A percentile compares a stretch with the other conserved stretches of the same genome.
These are phyloP conservation scores for Caenorhabditis latens DNA, from an alignment of 1,140 invertebrate genomes.

Conservation along the genomic window DNA sequence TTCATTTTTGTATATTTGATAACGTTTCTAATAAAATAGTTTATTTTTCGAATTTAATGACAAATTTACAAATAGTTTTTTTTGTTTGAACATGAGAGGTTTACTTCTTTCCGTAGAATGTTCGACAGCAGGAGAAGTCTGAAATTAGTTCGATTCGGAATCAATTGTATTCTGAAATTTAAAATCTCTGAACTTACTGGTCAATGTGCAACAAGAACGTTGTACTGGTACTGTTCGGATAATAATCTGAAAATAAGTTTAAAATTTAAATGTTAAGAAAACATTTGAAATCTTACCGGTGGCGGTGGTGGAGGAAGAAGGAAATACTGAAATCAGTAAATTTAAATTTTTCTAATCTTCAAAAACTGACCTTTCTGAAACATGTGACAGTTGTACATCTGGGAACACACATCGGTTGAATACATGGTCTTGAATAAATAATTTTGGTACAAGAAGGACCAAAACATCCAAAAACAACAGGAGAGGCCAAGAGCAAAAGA, in stretches of 20 bases:
- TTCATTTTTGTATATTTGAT: background rate
- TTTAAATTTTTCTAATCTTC: background rate
- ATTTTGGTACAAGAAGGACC: conserved; percentile 22
- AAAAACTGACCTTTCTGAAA: background rate
- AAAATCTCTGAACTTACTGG: background rate
- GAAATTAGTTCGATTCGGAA: background rate
- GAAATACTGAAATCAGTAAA: conserved; percentile 21
- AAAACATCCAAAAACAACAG: conserved; percentile 5
- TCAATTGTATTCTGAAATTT: background rate
- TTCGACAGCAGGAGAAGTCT: conserved; percentile 30
- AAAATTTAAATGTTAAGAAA: background rate
- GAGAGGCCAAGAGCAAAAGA: background rate
- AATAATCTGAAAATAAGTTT: background rate
- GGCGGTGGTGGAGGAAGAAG: conserved; percentile 14
- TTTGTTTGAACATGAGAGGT: background rate
- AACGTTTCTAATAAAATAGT: conserved; percentile 6
- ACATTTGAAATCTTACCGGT: background rate
- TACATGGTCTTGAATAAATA: conserved; percentile 1
- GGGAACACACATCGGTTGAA: background rate
- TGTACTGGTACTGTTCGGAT: conserved; percentile 11
- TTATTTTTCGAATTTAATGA: background rate
- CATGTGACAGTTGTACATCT: conserved; percentile 3
- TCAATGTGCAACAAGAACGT: background rate
- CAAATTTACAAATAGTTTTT: background rate
- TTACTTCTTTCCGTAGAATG: conserved; percentile 33